Percentiles rank a stretch among this genome's conserved stretches.
phyloP scores from a whole-genome alignment of 2,888 invertebrate genomes.

The Aspidapion aeneum region DNA sequence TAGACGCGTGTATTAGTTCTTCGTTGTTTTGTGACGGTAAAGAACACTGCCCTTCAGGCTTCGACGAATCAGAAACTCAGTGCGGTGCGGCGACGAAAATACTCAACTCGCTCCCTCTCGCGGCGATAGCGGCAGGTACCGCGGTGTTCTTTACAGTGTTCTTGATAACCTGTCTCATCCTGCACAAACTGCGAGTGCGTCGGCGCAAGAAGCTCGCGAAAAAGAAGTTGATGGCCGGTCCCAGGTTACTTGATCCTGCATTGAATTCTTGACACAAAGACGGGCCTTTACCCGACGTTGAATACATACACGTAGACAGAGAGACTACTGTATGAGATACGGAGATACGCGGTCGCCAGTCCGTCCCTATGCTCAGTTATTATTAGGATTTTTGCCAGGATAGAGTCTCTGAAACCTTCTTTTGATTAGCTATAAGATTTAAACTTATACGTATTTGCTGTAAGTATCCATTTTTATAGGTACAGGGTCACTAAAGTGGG shows the following conservation, averaged over 20 bases:
- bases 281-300: constrained; percentile 73
- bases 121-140: constrained; percentile 57
- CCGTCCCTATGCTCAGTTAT: constrained; percentile 47
- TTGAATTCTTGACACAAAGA: constrained; percentile 83
- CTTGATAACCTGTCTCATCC: constrained; percentile 57
- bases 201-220: constrained; percentile 51
- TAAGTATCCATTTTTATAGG: too few species aligned
- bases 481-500: too few species aligned
- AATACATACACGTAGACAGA: constrained; percentile 89
- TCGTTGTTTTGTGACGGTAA: constrained; percentile 74
- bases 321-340: constrained; percentile 83
- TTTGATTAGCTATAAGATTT: too few species aligned
- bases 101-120: constrained; percentile 53
- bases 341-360: constrained; percentile 41
- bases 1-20: constrained; percentile 73
- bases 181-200: constrained; percentile 55
- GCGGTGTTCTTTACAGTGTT: constrained; percentile 56
- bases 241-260: constrained; percentile 62
- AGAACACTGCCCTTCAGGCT: constrained; percentile 62
- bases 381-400: constrained; percentile 14
- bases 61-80: constrained; percentile 68
- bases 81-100: constrained; percentile 57
- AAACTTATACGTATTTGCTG: too few species aligned
- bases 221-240: constrained; percentile 54
- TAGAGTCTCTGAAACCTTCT: background rate